Evolutionary conservation across 2,113 vertebrate species (phyloP).

Genomic region (Hemicordylus capensis): DNA sequence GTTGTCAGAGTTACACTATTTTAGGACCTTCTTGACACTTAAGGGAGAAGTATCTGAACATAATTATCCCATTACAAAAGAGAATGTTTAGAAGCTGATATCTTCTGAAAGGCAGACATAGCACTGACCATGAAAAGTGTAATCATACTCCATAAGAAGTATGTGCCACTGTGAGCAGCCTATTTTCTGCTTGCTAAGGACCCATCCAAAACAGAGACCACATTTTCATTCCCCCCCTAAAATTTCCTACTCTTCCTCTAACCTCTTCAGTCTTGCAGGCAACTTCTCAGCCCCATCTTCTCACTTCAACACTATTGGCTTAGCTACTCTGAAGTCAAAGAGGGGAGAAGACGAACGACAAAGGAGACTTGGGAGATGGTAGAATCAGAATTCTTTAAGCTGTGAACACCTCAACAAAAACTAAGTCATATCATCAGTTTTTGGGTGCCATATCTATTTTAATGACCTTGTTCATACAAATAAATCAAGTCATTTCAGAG

Average conservation of each 20-base stretch:
- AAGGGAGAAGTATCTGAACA: slow-evolving; percentile 30
- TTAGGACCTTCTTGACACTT: slow-evolving; percentile 55
- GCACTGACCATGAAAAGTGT: not conserved
- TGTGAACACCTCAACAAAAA: too few species aligned
- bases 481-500: too few species aligned
- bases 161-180: not conserved
- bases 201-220: not conserved
- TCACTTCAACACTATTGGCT: too few species aligned
- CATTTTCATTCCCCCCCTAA: not conserved
- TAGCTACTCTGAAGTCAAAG: not conserved
- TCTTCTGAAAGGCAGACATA: slow-evolving; percentile 20
- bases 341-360: not conserved
- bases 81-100: slow-evolving; percentile 12
- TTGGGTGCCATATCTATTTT: too few species aligned
- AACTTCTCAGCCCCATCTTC: too few species aligned
- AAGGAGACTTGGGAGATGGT: not conserved
- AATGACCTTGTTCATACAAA: too few species aligned
- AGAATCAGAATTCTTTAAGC: not conserved
- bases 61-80: slow-evolving; percentile 44
- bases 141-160: not conserved
- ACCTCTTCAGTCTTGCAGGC: too few species aligned
- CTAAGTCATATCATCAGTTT: too few species aligned
- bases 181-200: not conserved
- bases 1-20: slow-evolving; percentile 50
- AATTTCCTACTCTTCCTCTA: not conserved